Evolutionary conservation across 2,797 vertebrate genomes (phyloP).

Genomic region (Botia almorhae): DNA sequence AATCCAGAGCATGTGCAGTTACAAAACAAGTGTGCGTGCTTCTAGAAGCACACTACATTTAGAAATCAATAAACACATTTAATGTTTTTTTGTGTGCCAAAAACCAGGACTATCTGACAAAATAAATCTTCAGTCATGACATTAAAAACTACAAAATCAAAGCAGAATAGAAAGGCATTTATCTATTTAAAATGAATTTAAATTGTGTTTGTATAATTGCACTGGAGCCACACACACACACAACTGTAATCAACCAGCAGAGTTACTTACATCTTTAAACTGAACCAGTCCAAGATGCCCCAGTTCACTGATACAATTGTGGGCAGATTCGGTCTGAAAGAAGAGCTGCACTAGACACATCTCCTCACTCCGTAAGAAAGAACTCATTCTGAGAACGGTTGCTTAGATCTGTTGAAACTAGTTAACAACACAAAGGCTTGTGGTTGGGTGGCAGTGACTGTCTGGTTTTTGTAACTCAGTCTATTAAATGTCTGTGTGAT

Average conservation of each 20-base stretch:
- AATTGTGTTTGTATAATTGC: background rate
- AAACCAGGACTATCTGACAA: background rate
- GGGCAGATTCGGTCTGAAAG: slow-evolving; percentile 60
- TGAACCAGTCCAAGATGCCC: slow-evolving; percentile 56
- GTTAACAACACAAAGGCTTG: background rate
- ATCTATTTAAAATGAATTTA: background rate
- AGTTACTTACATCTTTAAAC: slow-evolving; percentile 63
- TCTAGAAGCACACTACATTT: background rate
- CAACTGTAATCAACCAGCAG: background rate
- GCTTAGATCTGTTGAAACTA: background rate
- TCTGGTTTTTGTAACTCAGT: slow-evolving; percentile 41
- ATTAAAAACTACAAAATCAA: background rate
- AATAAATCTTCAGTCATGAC: background rate
- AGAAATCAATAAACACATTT: background rate
- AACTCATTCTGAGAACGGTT: slow-evolving; percentile 33
- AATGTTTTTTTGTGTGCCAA: background rate
- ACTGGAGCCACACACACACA: background rate
- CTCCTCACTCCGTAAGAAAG: slow-evolving; percentile 62
- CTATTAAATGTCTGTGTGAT: slow-evolving; percentile 47
- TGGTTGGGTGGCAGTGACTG: background rate
- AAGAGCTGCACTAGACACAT: slow-evolving; percentile 63
- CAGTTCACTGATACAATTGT: slow-evolving; percentile 60
- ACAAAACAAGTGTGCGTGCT: slow-evolving; percentile 7
- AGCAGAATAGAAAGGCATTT: background rate
- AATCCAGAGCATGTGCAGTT: background rate